phyloP scores from a whole-genome alignment of 1,140 invertebrate species.

The Formica selysi region DNA sequence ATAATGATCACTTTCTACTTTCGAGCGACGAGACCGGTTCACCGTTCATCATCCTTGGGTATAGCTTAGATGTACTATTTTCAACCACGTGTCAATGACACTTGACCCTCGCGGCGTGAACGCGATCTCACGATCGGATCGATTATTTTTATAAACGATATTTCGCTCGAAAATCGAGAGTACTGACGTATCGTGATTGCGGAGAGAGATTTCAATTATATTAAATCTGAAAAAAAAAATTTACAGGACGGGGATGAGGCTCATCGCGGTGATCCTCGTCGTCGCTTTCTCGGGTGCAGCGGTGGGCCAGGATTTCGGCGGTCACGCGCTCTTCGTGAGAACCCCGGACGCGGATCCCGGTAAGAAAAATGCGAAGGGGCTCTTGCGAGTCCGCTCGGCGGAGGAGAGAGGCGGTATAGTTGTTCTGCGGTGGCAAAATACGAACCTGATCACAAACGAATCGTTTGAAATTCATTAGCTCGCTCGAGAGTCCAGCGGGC shows the following conservation, averaged over 20 bases:
- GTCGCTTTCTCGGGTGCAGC: slow-evolving; percentile 76
- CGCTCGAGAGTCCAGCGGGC: slow-evolving; percentile 77
- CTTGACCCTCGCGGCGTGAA: slow-evolving; percentile 23
- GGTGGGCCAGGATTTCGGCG: slow-evolving; percentile 73
- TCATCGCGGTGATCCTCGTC: slow-evolving; percentile 75
- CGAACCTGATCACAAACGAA: slow-evolving; percentile 51
- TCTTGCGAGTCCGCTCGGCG: slow-evolving; percentile 26
- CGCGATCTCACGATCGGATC: slow-evolving; percentile 6
- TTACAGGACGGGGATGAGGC: slow-evolving; percentile 76
- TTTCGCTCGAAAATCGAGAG: slow-evolving; percentile 19
- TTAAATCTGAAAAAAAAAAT: background rate
- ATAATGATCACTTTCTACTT: slow-evolving; percentile 82
- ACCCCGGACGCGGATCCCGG: slow-evolving; percentile 68
- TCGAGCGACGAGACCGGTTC: slow-evolving; percentile 41
- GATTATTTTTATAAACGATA: slow-evolving; percentile 22
- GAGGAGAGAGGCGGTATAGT: slow-evolving; percentile 11
- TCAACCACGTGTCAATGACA: slow-evolving; percentile 11
- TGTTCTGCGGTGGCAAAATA: slow-evolving; percentile 5
- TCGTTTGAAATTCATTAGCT: slow-evolving; percentile 75
- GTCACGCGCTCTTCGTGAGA: slow-evolving; percentile 72
- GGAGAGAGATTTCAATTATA: background rate
- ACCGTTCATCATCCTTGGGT: slow-evolving; percentile 32
- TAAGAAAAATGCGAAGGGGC: slow-evolving; percentile 67
- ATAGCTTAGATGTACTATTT: background rate
- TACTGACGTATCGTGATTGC: background rate